Evolutionary conservation across 2,113 vertebrate species (phyloP), one percentile per base, ranked within the genome.

Genomic region (Menidia beryllina): DNA sequence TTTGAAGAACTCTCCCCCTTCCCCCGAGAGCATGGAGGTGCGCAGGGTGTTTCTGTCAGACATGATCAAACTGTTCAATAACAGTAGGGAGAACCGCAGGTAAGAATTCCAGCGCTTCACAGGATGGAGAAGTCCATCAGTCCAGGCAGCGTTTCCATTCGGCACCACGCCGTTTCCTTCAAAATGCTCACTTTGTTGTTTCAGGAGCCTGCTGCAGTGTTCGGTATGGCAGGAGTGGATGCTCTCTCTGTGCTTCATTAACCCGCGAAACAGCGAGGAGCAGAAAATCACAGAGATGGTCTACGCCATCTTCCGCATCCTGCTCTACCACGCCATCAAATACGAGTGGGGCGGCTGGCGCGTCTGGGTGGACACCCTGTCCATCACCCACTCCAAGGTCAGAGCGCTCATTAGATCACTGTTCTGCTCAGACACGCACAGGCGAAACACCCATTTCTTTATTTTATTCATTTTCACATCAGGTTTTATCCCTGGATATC

Each of bases 181-280:
- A 36, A 12, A 26, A 62, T 3, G 24, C 43, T 26, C 41, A 2
- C 65, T 60, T 69, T 50, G 27, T 55, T 54, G 53, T 68, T 66
- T 21, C 85, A 99, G 98, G 95, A 98, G 97, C 78, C 94, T 99
- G 89, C 91, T 99, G 56, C 98, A 99, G 85, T 99, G 98, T 89
- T 99, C 98, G 0, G 97, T 99, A 61, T 99, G 98, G 98, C 98
- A 99, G 90, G 98, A 99, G 61, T 99, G 98, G 98, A 98, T 99
- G 98, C 95, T 99, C 83, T 99, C 97, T 26, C 94, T 99, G 71
- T 96, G 96, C 90, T 99, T 93, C 89, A 95, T 98, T 89, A 95
- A 92, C 83, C 97, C 98, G 0, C 92, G 91, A 78, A 97, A 86
- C 91, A 95, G 90, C 3, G 98, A 99, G 77, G 98, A 99, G 77